Evolutionary conservation across 2,888 invertebrate genomes (phyloP), one percentile per base, ranked within the genome.

Genomic region (Vannuccia rotundouncinata): DNA sequence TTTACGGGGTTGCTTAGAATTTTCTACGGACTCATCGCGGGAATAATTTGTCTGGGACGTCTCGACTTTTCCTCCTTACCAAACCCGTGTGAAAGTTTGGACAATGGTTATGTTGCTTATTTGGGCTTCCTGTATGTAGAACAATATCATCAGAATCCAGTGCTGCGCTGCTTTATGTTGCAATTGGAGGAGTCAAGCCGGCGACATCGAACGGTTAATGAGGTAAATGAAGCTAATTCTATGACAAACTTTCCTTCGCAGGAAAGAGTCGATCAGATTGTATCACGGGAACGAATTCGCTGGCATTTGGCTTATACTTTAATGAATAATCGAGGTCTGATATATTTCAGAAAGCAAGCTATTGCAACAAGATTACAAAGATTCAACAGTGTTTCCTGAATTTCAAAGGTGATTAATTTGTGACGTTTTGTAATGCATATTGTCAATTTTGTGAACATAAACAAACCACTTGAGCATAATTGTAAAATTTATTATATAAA

Each of bases 41-140:
- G 60, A 22, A 60, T 78, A 1, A 60, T 78, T 28, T 78, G 78
- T 28, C 60, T 78, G n/a, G 27, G 60, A 28, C 59, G 78, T 28
- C 59, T 78, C 27, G 78, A 78, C 31, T 78, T 78, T 66, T 66
- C 66, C 5, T 66, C 66, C 66, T 27, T 66, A 27, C 66, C 66
- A 27, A 66, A 66, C 25, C 66, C 66, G 10, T 66, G 66, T 22
- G 66, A 66, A 66, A 66, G 66, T 66, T 27, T 66, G 66, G 66
- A 66, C 25, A 66, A 66, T 66, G 66, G 66, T 66, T 66, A 66
- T 66, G 66, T 66, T 27, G 66, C 25, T 27, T 66, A 66, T 66
- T 66, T 66, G 66, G 66, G 66, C 2, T 66, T 66, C 25, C 66
- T 66, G 2, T 66, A n/a, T 27, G 66, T 22, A 17, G 66, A 66